Base-by-base conservation (phyloP, 2,888 invertebrate species). In the Agrochola macilenta region DNA sequence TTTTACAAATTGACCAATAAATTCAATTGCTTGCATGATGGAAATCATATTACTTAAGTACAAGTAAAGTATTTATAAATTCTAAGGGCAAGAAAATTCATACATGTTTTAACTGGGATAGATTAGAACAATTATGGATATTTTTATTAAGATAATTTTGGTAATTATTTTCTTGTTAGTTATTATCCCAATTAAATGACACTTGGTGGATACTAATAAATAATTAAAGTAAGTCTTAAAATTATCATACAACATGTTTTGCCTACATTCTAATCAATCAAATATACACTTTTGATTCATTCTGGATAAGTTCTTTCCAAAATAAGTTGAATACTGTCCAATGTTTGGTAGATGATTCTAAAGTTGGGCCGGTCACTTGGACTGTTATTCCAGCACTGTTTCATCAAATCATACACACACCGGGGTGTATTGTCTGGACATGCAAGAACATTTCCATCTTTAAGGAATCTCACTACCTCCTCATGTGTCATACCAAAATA, bases 401-500 rank as follows among this genome's bases (percentile, higher is more conserved):
- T 98, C 99, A 99, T 99, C 65, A 99, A 96, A 81, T 99, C 98
- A 95, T 99, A 99, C 54, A 99, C 97, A 84, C 98, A 97, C 52
- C 98, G 96, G 0, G 99, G 99, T 64, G 99, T 99, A 92, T 98
- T 98, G 86, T 99, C 99, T 2, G 99, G 99, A 92, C 98, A 98
- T 69, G 98, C 98, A 70, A 99, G 97, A 65, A 99, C 98, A 94
- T 99, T 98, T 20, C 99, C 99, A 88, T 99, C 99, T 94, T 99
- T 99, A 75, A 99, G 97, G 95, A 98, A 99, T 92, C 98, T 98
- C 23, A 99, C 99, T 54, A 99, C 99, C 96, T 99, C 99, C 94
- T 99, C 99, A 92, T 99, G 99, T 20, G 99, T 99, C 98, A 99
- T 98, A 9, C 99, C 99, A 94, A 99, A 99, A 93, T 99, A 99